phyloP scores from a whole-genome alignment of 1,140 invertebrate genomes.

The Leptinotarsa texana region DNA sequence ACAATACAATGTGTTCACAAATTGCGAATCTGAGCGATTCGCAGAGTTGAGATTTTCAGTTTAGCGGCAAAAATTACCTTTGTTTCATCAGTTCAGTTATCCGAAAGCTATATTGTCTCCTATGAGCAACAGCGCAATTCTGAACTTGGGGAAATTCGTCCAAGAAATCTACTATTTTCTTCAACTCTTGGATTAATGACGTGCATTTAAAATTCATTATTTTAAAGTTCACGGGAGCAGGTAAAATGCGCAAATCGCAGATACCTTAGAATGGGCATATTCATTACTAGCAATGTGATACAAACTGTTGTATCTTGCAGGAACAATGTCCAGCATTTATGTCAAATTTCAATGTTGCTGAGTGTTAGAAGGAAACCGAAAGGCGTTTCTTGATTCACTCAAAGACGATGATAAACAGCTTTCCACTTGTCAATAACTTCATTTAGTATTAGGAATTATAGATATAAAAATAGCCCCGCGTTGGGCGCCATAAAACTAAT shows the following conservation, averaged over 20 bases:
- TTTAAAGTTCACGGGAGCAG: background rate
- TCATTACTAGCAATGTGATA: background rate
- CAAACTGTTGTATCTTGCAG: background rate
- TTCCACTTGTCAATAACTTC: too few relatives aligned
- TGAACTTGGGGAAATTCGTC: background rate
- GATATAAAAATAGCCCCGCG: background rate
- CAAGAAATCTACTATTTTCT: background rate
- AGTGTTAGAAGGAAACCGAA: background rate
- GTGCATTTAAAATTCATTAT: background rate
- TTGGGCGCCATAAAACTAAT: background rate
- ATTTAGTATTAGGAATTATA: too few relatives aligned
- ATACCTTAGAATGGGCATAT: background rate
- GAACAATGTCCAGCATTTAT: background rate
- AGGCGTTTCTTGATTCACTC: background rate
- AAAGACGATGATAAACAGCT: background rate
- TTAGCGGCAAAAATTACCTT: slow-evolving; percentile 14
- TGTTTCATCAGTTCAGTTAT: slow-evolving; percentile 14
- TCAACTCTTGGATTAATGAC: background rate
- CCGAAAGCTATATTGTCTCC: slow-evolving; percentile 42
- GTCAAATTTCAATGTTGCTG: background rate
- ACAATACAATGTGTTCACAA: background rate
- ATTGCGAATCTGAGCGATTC: slow-evolving; percentile 23
- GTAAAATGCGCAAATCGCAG: background rate
- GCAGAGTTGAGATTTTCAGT: slow-evolving; percentile 6
- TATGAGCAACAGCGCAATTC: slow-evolving; percentile 37